These are phyloP conservation scores for Fragum fragum DNA, from an alignment of 2,888 invertebrate genomes.

Conservation along the genomic window DNA sequence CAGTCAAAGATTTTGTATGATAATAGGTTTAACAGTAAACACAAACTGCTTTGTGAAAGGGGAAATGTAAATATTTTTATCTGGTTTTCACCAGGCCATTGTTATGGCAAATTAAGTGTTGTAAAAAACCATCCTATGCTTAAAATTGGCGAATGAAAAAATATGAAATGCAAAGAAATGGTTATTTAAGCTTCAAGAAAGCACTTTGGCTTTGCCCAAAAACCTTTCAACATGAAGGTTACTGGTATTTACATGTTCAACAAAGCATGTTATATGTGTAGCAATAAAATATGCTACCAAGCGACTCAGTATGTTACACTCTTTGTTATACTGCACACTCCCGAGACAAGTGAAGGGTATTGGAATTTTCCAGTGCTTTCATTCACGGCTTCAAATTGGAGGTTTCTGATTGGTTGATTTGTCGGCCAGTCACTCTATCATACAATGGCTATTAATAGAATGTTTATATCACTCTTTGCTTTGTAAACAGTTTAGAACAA, in stretches of 20 bases:
- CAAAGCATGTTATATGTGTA: neutral
- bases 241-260: neutral
- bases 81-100: slow-evolving; percentile 16
- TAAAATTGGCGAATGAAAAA: neutral
- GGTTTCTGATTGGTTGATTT: slow-evolving; percentile 34
- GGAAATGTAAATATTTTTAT: slow-evolving; percentile 14
- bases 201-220: neutral
- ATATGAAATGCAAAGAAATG: too few species aligned
- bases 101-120: neutral
- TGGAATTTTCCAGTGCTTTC: slow-evolving; percentile 21
- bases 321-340: neutral
- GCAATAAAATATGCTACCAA: neutral
- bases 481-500: too few species aligned
- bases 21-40: too few species aligned
- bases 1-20: too few species aligned
- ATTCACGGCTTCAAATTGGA: slow-evolving; percentile 5
- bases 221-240: neutral
- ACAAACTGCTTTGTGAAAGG: neutral
- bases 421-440: slow-evolving; percentile 30
- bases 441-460: slow-evolving; percentile 12
- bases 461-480: neutral
- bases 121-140: neutral
- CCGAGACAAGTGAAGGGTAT: slow-evolving; percentile 4
- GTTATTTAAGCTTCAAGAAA: too few species aligned
- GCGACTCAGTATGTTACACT: neutral